Evolutionary conservation across 2,797 vertebrate species (phyloP).

Genomic region (Etheostoma nigrum): DNA sequence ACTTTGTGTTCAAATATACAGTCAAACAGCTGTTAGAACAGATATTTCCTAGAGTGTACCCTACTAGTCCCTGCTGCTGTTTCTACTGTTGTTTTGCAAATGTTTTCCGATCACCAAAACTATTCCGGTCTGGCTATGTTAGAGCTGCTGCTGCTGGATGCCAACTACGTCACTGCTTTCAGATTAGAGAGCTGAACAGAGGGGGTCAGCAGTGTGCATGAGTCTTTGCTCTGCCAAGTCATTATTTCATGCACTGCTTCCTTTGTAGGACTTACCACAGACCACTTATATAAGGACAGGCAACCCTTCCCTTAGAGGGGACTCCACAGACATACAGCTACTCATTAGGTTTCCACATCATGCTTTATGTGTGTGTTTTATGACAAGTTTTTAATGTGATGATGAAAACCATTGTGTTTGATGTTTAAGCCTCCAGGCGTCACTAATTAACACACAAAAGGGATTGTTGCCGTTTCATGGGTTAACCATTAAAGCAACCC

Average conservation of each 20-base stretch:
- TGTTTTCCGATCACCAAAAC: neutral
- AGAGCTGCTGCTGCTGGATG: neutral
- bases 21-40: too few relatives aligned
- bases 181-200: conserved; percentile 28
- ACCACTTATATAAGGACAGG: conserved; percentile 54
- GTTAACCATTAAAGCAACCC: conserved; percentile 67
- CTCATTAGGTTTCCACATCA: neutral
- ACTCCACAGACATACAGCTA: neutral
- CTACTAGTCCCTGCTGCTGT: too few relatives aligned
- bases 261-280: conserved; percentile 52
- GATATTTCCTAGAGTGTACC: too few relatives aligned
- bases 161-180: neutral
- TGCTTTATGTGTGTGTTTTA: neutral
- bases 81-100: neutral
- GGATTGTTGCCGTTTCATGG: conserved; percentile 31
- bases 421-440: conserved; percentile 4
- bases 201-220: conserved; percentile 46
- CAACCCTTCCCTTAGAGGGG: conserved; percentile 7
- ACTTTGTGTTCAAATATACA: too few relatives aligned
- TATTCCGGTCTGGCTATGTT: neutral
- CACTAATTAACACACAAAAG: conserved; percentile 17
- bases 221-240: conserved; percentile 54
- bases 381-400: conserved; percentile 16
- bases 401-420: conserved; percentile 17
- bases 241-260: conserved; percentile 68